Percentiles rank a stretch among this genome's conserved stretches.
These are phyloP conservation scores for Helleia helle DNA, from an alignment of 2,888 invertebrate species.

Conservation along the genomic window DNA sequence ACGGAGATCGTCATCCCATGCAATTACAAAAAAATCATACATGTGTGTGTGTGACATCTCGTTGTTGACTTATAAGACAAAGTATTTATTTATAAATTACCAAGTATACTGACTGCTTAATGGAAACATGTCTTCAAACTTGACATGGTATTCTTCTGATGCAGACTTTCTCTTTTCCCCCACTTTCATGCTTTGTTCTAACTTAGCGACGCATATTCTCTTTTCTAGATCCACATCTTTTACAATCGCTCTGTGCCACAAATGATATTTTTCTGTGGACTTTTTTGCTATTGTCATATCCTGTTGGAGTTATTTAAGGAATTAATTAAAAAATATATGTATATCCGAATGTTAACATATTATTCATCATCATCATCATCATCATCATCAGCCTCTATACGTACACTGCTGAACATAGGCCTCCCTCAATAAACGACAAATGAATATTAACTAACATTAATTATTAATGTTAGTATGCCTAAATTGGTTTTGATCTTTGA, in stretches of 20 bases:
- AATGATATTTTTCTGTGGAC: slow-evolving; percentile 58
- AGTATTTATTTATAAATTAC: too few species aligned
- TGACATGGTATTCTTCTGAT: slow-evolving; percentile 56
- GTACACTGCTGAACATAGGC: too few species aligned
- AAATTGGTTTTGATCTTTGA: too few species aligned
- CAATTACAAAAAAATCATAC: too few species aligned
- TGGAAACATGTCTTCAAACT: slow-evolving; percentile 76
- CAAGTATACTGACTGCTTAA: slow-evolving; percentile 56
- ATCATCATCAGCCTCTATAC: too few species aligned
- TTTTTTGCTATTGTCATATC: slow-evolving; percentile 53
- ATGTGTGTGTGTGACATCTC: too few species aligned
- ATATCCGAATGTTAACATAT: too few species aligned
- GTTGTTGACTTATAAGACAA: too few species aligned
- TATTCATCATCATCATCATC: too few species aligned
- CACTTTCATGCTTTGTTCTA: slow-evolving; percentile 66
- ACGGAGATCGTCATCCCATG: too few species aligned
- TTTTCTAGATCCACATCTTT: slow-evolving; percentile 52
- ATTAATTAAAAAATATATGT: too few species aligned
- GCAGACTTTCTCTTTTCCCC: slow-evolving; percentile 54
- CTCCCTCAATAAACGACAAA: too few species aligned
- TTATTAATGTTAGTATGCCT: not conserved
- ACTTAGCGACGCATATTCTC: slow-evolving; percentile 60
- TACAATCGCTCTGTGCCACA: slow-evolving; percentile 77
- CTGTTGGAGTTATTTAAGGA: slow-evolving; percentile 26
- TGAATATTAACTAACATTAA: not conserved